Conservation (phyloP, 2,888 invertebrate genomes). For the Platycheirus rosarum region DNA sequence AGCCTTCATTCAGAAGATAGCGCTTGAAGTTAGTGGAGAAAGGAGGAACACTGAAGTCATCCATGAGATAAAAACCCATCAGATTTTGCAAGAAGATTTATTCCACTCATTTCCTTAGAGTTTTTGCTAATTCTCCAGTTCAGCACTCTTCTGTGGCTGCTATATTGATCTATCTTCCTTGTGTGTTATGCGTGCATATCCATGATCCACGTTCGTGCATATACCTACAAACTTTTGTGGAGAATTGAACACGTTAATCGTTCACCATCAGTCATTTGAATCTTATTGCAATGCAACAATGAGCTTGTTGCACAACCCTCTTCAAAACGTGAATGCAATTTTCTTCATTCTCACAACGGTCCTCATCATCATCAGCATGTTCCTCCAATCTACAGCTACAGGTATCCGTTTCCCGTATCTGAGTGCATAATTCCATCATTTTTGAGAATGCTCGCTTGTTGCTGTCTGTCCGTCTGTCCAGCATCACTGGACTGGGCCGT, state of each 20-base stretch:
- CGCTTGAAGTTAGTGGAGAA: not conserved
- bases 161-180: conserved; percentile 50
- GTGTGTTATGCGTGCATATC: conserved; percentile 49
- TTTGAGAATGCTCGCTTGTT: conserved; percentile 63
- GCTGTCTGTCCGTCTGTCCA: conserved; percentile 52
- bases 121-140: conserved; percentile 51
- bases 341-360: conserved; percentile 21
- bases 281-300: conserved; percentile 58
- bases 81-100: conserved; percentile 72
- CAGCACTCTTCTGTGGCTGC: conserved; percentile 34
- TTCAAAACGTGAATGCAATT: conserved; percentile 41
- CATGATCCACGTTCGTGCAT: conserved; percentile 26
- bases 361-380: conserved; percentile 42
- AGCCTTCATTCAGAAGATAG: conserved; percentile 38
- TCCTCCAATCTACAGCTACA: conserved; percentile 55
- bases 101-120: conserved; percentile 74
- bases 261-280: conserved; percentile 68
- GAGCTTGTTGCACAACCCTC: conserved; percentile 57
- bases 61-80: conserved; percentile 48
- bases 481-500: conserved; percentile 41
- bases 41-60: conserved; percentile 6
- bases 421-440: conserved; percentile 74
- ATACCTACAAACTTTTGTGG: conserved; percentile 25
- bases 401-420: conserved; percentile 67
- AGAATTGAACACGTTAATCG: conserved; percentile 74